A percentile compares a stretch with the other conserved stretches of the same genome.
These are phyloP conservation scores for Australoheros facetus DNA, from an alignment of 2,797 vertebrate genomes.

Conservation along the genomic window DNA sequence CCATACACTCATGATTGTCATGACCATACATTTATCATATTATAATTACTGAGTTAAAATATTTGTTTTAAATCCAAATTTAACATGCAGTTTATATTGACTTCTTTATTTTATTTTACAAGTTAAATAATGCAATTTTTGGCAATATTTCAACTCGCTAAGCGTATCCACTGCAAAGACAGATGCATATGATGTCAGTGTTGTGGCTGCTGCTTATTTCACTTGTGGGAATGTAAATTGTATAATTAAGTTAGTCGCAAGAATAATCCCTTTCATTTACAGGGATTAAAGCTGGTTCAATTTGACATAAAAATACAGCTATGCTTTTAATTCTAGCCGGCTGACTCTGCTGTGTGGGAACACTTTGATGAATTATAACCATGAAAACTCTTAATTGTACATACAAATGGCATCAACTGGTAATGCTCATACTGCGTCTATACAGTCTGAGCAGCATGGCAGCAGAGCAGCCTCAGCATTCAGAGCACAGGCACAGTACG, in stretches of 20 bases:
- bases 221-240: constrained; percentile 36
- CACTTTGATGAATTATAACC: constrained; percentile 11
- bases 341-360: constrained; percentile 6
- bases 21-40: neutral
- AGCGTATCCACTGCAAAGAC: constrained; percentile 16
- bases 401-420: neutral
- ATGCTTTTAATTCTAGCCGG: constrained; percentile 18
- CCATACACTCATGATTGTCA: neutral
- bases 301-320: constrained; percentile 28
- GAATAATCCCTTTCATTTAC: constrained; percentile 48
- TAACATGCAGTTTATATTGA: constrained; percentile 1
- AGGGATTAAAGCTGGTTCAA: constrained; percentile 37
- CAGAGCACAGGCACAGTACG: no score
- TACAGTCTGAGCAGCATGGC: neutral
- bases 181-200: neutral
- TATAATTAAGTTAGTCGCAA: constrained; percentile 41
- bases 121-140: constrained; percentile 4
- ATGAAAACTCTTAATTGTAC: neutral
- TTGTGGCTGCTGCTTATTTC: constrained; percentile 22
- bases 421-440: neutral
- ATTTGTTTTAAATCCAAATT: neutral
- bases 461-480: neutral
- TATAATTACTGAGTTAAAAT: neutral
- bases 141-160: constrained; percentile 9
- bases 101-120: constrained; percentile 7